phyloP scores from a whole-genome alignment of 2,113 vertebrate genomes.

The Pogonocichla stellata region DNA sequence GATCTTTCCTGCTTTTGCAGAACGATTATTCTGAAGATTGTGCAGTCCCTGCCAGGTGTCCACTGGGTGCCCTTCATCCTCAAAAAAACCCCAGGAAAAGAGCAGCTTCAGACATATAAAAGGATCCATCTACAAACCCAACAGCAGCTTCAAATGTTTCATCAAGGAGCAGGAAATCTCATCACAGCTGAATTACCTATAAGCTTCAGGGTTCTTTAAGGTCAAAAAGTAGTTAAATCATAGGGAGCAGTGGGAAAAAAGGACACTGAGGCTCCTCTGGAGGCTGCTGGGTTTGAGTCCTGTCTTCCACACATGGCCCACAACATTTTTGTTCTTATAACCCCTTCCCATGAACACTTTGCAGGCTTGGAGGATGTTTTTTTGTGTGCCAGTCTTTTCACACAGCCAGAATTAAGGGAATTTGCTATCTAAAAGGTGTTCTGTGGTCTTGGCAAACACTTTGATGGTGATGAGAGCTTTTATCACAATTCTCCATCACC shows the following conservation, averaged over 20 bases:
- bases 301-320: background rate
- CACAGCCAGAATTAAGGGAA: background rate
- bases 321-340: background rate
- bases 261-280: background rate
- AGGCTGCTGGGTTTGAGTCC: background rate
- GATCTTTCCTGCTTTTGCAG: background rate
- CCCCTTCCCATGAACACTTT: background rate
- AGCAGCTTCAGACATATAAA: background rate
- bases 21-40: background rate
- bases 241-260: background rate
- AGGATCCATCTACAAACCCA: background rate
- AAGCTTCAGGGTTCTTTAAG: background rate
- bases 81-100: background rate
- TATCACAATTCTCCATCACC: background rate
- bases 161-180: conserved; percentile 6
- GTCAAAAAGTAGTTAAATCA: background rate
- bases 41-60: background rate
- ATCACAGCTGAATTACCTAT: conserved; percentile 16
- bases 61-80: conserved; percentile 11
- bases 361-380: background rate
- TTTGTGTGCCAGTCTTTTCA: background rate
- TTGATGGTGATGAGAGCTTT: background rate
- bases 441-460: background rate
- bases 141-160: background rate
- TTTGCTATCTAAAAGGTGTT: background rate